phyloP scores from a whole-genome alignment of 23 tunicate genomes.

The Trididemnum clinides region DNA sequence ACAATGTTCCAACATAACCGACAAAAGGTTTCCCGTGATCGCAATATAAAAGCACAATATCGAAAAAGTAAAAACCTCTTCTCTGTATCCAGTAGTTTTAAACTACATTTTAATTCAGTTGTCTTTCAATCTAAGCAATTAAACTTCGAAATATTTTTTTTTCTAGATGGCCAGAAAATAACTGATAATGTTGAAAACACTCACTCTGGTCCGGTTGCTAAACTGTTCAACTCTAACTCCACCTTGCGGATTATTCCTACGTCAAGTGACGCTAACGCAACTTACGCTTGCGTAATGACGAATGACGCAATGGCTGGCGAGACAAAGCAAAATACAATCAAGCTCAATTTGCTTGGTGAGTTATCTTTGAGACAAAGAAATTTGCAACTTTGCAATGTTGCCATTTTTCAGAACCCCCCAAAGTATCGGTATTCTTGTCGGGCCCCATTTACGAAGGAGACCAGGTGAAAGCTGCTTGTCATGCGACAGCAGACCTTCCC shows the following conservation, averaged over 20 bases:
- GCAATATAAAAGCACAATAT: too few species aligned
- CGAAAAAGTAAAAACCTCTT: too few species aligned
- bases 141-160: not conserved
- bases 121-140: too few species aligned
- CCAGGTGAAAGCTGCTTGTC: slow-evolving; percentile 45
- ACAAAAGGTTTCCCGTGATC: too few species aligned
- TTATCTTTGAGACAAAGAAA: too few species aligned
- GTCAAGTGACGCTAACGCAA: slow-evolving; percentile 41
- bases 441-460: slow-evolving; percentile 42
- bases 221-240: slow-evolving; percentile 71
- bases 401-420: slow-evolving; percentile 70
- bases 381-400: too few species aligned
- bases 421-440: slow-evolving; percentile 43
- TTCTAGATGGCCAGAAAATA: slow-evolving; percentile 42
- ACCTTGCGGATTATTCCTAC: slow-evolving; percentile 77
- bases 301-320: slow-evolving; percentile 46
- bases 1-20: too few species aligned
- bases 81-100: too few species aligned
- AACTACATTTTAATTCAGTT: too few species aligned
- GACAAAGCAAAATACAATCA: not conserved
- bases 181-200: slow-evolving; percentile 33
- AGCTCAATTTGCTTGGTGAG: slow-evolving; percentile 66
- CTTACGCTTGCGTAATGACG: slow-evolving; percentile 77
- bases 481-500: slow-evolving; percentile 55
- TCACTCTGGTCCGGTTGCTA: slow-evolving; percentile 28